Base-by-base conservation (phyloP, 2,113 vertebrate genomes). In the Apteryx owenii region DNA sequence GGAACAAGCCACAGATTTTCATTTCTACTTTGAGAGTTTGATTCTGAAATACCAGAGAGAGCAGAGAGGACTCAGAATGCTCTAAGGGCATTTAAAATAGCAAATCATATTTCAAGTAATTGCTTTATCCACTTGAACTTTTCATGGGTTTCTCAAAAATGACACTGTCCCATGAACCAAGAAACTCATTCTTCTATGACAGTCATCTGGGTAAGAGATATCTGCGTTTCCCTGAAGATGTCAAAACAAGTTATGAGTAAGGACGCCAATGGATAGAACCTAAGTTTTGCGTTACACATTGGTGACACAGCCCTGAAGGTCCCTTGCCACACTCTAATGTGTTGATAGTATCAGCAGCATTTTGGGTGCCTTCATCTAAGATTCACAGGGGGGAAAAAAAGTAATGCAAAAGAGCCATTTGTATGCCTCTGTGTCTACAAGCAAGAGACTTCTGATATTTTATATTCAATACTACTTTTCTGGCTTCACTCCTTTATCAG, bases 271-370 rank as follows among this genome's bases (percentile, higher is more conserved):
- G 16, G 33, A 58, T 72, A 85, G 48, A 93, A 89, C 6, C 72
- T 66, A 50, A 68, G 56, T 12, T 91, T 81, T 23, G 22, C 64
- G 60, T 62, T 80, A 94, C 66, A 56, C 62, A 51, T 38, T 82
- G 62, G 88, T 94, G 95, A 94, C 44, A 79, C 70, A 93, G 87
- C 89, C 95, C 89, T 1, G 58, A 85, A 95, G 93, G 78, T 44
- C 53, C 53, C 71, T 94, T 85, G 79, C 76, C 87, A 96, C 95
- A 62, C 78, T n/a, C 33, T 11, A 5, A 80, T 2, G 75, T 82
- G 95, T 87, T 92, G 84, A 95, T 29, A 62, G 66, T 84, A 90
- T 81, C 83, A 93, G 86, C 33, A 81, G 44, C 25, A 58, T 50
- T 89, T 79, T 61, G 53, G 66, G 58, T 88, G 62, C 66, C 78